Base-by-base conservation (phyloP, 2,113 vertebrate species). In the Todiramphus chloris region DNA sequence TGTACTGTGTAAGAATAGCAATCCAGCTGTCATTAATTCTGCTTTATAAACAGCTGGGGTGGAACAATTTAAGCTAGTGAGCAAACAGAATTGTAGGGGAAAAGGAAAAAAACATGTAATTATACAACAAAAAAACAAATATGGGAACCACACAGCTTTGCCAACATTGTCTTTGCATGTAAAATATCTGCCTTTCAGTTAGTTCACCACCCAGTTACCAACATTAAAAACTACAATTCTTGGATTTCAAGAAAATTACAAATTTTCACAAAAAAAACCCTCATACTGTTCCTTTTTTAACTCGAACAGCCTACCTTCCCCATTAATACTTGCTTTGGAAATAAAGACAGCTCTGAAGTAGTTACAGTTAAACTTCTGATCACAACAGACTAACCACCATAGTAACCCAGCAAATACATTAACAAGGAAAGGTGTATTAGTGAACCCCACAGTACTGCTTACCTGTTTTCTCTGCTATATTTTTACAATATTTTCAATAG, bases 81-180 rank as follows among this genome's bases (percentile, higher is more conserved):
- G 83, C 72, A 94, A 95, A 94, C 51, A 90, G 83, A 92, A 95
- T 41, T 83, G 72, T 63, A 83, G 82, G 90, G 53, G 10, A 89
- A 93, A 72, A 24, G 14, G 30, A 59, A 86, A 96, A 87, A 88
- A 86, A 1, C 60, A 89, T 87, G 48, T 56, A 95, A 96, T 96
- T 95, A 96, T 48, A 89, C 27, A 95, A 93, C 68, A 96, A 86
- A 90, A 66, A 95, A 90, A 51, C 10, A 94, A 96, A 93, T 74
- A 92, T 24, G 56, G 28, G 90, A 84, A 83, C 11, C 11, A 79
- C 48, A 87, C 24, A 90, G 83, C 92, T 95, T 96, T 96, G 90
- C 94, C 90, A 96, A 86, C 79, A 95, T 88, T 93, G 82, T 87
- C 64, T 94, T 78, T 88, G 41, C 67, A 90, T 92, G 43, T 94